Base-by-base conservation (phyloP, 2,888 invertebrate genomes). In the Hypolimnas misippus region DNA sequence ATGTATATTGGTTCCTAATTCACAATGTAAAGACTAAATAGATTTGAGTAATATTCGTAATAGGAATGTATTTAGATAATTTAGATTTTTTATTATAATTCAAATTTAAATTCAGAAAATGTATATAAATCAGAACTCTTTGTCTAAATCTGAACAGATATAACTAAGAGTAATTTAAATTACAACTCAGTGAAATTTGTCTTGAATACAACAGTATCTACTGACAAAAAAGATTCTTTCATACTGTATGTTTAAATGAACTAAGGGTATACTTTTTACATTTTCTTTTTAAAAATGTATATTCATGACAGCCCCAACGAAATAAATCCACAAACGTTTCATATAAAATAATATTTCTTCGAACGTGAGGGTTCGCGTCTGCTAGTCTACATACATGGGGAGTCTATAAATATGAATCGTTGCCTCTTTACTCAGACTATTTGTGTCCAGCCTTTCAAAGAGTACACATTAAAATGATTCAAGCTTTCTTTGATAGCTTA, bases 401-500 rank as follows among this genome's bases (percentile, higher is more conserved):
- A 31, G 61, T 14, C 53, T 63, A 63, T 63, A 65, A 55, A 65
- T 50, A 31, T 42, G 19, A 53, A 8, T n/a, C 21, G 25, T 52
- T 52, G 25, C 25, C 19, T 3, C 17, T 29, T 57, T 21, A n/a
- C 29, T 62, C 14, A 33, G 14, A 57, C 8, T 56, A 67, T 51
- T 67, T 35, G 19, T n/a, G 51, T 57, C 69, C 64, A 69, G 59
- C 61, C 60, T 52, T 56, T 49, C 46, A 65, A 66, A 51, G 49
- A 21, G 38, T 12, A 29, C 40, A 25, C 38, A 55, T 29, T 38
- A 72, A 67, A 66, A 81, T 82, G 82, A 74, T 84, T 56, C 71
- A 72, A 55, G 63, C 70, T 35, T 74, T 85, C 65, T 65, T 83
- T 0, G 14, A 72, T 55, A 76, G 66, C 21, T 68, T 87, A 14